Evolutionary conservation across 1,140 invertebrate species (phyloP), one percentile per base, ranked within the genome.

Genomic region (Apis mellifera): DNA sequence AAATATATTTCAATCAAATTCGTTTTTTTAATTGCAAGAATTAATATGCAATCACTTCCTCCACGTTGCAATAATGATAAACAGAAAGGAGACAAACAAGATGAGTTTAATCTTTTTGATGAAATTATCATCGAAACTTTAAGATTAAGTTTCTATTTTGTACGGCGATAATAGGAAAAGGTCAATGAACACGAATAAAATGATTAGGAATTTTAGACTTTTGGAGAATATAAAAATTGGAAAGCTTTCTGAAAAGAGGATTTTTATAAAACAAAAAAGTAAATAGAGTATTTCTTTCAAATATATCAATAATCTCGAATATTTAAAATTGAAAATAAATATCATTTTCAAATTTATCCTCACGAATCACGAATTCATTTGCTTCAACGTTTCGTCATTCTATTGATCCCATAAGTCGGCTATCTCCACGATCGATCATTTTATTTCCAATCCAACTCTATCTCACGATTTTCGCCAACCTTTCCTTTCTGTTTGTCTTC

Each of bases 401-500:
- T 19, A 60, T 23, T 7, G 54, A 60, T 62, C 55, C 21, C 15
- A 60, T 74, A 60, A 74, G n/a, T 74, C 57, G 15, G 71, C 32
- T 23, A 59, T 59, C 52, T 70, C 48, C 7, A 52, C 60, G 55
- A 32, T 74, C 32, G 32, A 74, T 74, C 71, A 60, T 64, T 75
- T 75, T 50, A 75, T 52, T 64, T 64, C 52, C 60, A 54, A 52
- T 52, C 15, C 23, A 48, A 57, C 50, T 15, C 13, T 19, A 23
- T 32, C 23, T 4, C 17, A 19, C 9, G 23, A 68, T 68, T 62
- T 71, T 65, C 55, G 23, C 72, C 1, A 1, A 9, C 60, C 32
- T 12, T 76, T 66, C 23, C 62, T 77, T 48, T 60, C 59, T 66
- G 23, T 64, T 54, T 78, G 54, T 64, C 66, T 73, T 69, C 48